A percentile compares a stretch with the other conserved stretches of the same genome.
These are phyloP conservation scores for Ptilodon capucinus DNA, from an alignment of 2,888 invertebrate species.

Conservation along the genomic window DNA sequence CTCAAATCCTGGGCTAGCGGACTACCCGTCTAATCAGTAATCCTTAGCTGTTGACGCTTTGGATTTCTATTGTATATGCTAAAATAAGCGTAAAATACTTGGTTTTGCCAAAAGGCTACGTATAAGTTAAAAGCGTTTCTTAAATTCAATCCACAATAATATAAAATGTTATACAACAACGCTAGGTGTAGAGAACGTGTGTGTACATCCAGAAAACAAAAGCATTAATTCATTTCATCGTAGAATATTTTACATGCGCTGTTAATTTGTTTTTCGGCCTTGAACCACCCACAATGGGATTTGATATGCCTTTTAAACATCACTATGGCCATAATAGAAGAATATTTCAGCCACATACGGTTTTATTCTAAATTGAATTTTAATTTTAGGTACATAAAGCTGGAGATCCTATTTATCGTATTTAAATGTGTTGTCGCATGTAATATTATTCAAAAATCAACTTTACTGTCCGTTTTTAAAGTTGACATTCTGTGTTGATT, in stretches of 20 bases:
- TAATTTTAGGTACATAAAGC: neutral
- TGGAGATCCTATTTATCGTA: neutral
- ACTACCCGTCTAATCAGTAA: no score
- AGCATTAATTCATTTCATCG: neutral
- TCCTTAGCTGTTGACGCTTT: no score
- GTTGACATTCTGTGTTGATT: neutral
- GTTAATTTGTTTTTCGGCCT: constrained; percentile 7
- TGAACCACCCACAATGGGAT: constrained; percentile 6
- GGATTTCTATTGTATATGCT: no score
- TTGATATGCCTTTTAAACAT: constrained; percentile 1
- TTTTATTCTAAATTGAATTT: neutral
- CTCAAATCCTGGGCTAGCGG: no score
- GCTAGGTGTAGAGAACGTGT: neutral
- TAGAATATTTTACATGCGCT: neutral
- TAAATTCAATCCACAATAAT: no score
- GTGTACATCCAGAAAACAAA: neutral
- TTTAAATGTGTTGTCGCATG: neutral
- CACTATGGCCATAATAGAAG: neutral
- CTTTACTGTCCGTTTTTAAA: neutral
- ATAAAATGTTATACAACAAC: neutral
- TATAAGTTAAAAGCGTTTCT: no score
- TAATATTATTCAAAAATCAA: neutral
- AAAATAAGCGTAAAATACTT: no score
- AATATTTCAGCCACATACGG: neutral
- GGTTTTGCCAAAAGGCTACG: no score